A percentile compares a stretch with the other conserved stretches of the same genome.
Conservation (phyloP, 2,888 invertebrate genomes). For the Drosophila leonis region DNA sequence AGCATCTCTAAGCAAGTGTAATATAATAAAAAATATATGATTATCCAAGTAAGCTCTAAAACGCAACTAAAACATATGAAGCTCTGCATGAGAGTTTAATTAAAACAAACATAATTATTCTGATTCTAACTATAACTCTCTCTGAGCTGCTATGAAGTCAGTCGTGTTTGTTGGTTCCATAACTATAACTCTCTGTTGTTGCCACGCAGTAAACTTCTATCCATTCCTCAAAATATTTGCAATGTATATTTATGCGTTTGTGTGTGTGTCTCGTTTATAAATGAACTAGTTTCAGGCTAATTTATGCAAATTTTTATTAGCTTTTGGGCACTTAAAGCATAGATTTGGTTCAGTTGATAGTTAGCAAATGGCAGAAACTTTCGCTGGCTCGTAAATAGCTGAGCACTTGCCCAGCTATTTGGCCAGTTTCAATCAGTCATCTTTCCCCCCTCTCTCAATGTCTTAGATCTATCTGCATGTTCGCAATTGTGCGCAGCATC, state of each 20-base stretch:
- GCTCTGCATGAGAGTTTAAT: background rate
- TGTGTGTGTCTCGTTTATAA: background rate
- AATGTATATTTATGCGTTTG: background rate
- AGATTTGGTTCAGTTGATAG: conserved; percentile 36
- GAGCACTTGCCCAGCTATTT: conserved; percentile 7
- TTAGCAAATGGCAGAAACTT: conserved; percentile 30
- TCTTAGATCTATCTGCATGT: conserved; percentile 29
- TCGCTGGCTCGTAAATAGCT: conserved; percentile 34
- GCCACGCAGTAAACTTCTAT: background rate
- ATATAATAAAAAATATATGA: conserved; percentile 18
- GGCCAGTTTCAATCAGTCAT: conserved; percentile 24
- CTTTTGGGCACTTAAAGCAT: conserved; percentile 38
- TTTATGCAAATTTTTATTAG: conserved; percentile 49
- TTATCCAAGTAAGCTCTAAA: conserved; percentile 11
- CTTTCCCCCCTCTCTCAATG: background rate
- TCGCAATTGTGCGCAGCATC: conserved; percentile 52
- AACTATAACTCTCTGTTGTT: background rate
- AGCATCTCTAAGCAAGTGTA: conserved; percentile 12
- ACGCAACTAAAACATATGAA: conserved; percentile 4
- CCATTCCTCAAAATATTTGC: conserved; percentile 1
- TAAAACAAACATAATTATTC: conserved; percentile 11
- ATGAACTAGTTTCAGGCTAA: conserved; percentile 22
- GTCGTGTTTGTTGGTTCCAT: background rate
- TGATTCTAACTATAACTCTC: background rate
- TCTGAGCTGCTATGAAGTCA: background rate